Conservation (phyloP, 2,797 vertebrate genomes). For the Leptoclinus maculatus region DNA sequence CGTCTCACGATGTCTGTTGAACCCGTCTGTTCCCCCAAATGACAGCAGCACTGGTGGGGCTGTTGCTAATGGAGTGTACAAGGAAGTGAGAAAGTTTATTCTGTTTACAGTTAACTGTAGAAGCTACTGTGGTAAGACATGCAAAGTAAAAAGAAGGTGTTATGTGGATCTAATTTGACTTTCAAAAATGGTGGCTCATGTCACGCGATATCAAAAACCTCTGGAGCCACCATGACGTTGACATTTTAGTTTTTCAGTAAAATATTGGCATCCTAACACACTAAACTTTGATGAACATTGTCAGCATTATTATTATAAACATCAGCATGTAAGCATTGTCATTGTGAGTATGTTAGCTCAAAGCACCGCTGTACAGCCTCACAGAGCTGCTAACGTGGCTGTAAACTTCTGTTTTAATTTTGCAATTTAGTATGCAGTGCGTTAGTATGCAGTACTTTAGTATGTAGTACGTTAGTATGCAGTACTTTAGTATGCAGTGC, state of each 20-base stretch:
- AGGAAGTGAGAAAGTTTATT: neutral
- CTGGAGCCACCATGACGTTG: neutral
- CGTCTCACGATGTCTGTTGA: neutral
- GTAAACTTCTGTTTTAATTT: too few species aligned
- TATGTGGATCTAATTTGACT: conserved; percentile 37
- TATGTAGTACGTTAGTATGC: too few species aligned
- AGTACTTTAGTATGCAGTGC: too few species aligned
- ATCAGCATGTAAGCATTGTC: neutral
- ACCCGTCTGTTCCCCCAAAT: neutral
- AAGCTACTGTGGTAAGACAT: neutral
- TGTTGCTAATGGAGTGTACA: neutral
- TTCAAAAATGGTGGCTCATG: conserved; percentile 26
- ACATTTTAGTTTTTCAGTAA: neutral
- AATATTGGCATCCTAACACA: neutral
- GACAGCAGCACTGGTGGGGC: neutral
- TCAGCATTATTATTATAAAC: neutral
- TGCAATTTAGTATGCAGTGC: too few species aligned
- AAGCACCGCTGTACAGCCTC: neutral
- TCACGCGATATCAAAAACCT: neutral
- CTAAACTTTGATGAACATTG: neutral
- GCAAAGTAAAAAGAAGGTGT: neutral
- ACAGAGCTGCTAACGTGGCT: neutral
- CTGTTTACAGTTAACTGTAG: neutral
- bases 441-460: too few species aligned
- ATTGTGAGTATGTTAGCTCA: neutral